Conservation (phyloP, 2,888 invertebrate genomes). For the Cremastobaeus sp. region DNA sequence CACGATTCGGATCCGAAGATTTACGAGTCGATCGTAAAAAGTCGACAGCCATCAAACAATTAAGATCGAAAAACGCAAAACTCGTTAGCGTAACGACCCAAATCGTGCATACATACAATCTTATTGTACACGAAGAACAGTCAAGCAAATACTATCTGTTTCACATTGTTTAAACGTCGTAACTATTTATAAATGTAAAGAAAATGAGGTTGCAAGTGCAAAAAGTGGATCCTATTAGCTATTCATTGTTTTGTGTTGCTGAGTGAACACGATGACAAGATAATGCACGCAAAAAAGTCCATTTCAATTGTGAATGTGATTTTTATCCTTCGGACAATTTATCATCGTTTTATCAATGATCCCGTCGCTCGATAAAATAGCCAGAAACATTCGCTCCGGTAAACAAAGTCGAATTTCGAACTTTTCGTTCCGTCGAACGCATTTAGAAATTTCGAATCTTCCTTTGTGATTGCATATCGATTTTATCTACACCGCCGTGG, state of each 20-base stretch:
- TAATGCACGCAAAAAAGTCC: constrained; percentile 39
- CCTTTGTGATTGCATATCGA: too few relatives aligned
- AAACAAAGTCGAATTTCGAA: constrained; percentile 19
- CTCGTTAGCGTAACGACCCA: constrained; percentile 2
- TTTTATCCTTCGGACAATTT: constrained; percentile 42
- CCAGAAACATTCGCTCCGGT: constrained; percentile 21
- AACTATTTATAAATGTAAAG: constrained; percentile 38
- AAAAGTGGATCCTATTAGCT: constrained; percentile 53
- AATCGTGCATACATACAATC: constrained; percentile 11
- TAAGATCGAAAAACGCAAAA: constrained; percentile 7
- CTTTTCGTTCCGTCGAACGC: constrained; percentile 6
- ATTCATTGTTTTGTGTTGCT: constrained; percentile 45
- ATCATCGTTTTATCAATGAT: constrained; percentile 46
- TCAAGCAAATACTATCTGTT: constrained; percentile 11
- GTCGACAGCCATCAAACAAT: too few relatives aligned
- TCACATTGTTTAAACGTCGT: constrained; percentile 20
- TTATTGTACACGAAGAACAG: constrained; percentile 3
- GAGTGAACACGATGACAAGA: constrained; percentile 48
- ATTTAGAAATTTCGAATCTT: too few relatives aligned
- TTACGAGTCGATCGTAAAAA: background rate
- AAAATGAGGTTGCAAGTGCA: constrained; percentile 50
- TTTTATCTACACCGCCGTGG: too few relatives aligned
- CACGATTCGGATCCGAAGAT: too few relatives aligned
- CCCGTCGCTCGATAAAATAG: constrained; percentile 18
- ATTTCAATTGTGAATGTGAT: constrained; percentile 48